Percentiles rank a stretch among this genome's conserved stretches.
These are phyloP conservation scores for Parnassius orleans DNA, from an alignment of 2,888 invertebrate species.

Conservation along the genomic window DNA sequence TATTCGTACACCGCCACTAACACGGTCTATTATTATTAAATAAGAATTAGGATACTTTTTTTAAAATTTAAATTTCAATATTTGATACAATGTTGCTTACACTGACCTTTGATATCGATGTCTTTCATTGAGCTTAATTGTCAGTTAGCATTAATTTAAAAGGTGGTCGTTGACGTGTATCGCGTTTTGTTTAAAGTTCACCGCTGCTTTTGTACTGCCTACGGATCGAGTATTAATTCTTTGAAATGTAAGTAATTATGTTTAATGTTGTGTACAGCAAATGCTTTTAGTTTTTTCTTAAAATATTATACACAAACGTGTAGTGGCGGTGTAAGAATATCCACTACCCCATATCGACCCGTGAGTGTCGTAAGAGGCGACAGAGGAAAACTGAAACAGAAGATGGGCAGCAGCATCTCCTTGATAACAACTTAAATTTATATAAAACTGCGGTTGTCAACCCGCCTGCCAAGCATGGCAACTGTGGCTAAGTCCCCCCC, in stretches of 20 bases:
- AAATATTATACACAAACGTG: no score
- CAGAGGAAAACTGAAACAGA: no score
- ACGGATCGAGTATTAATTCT: slow-evolving; percentile 12
- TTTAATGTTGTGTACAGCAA: neutral
- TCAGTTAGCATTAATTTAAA: slow-evolving; percentile 27
- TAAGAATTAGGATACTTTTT: neutral
- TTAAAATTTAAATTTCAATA: slow-evolving; percentile 7
- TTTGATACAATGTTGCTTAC: slow-evolving; percentile 6
- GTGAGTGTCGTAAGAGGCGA: no score
- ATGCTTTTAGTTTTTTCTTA: neutral
- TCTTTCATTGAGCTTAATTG: slow-evolving; percentile 27
- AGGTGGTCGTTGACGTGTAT: slow-evolving; percentile 26
- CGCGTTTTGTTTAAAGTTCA: slow-evolving; percentile 12
- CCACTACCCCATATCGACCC: no score
- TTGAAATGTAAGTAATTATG: slow-evolving; percentile 3
- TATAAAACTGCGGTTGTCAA: no score
- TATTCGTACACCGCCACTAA: no score
- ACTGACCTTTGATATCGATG: slow-evolving; percentile 23
- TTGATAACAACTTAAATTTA: no score
- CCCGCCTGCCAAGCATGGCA: no score
- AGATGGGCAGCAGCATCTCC: no score
- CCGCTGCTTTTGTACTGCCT: slow-evolving; percentile 2
- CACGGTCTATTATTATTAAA: neutral
- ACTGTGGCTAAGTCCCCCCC: no score
- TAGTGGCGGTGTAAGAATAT: no score